phyloP scores from a whole-genome alignment of 2,113 vertebrate genomes.

The Proterorhinus semilunaris region DNA sequence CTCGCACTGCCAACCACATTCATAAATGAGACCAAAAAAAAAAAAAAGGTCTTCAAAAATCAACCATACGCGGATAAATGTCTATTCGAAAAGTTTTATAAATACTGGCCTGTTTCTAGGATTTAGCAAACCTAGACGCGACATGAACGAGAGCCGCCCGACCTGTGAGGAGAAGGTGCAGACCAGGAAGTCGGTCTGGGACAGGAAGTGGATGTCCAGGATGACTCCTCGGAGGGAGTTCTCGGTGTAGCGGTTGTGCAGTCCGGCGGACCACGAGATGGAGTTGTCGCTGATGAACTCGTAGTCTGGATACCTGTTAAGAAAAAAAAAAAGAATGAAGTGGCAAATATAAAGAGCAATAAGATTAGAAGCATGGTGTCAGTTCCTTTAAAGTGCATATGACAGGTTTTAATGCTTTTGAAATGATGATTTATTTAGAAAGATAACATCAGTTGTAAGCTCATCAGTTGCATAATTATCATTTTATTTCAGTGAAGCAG shows the following conservation, averaged over 20 bases:
- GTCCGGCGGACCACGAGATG: slow-evolving; percentile 98
- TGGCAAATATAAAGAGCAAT: background rate
- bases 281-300: slow-evolving; percentile 99
- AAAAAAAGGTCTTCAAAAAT: background rate
- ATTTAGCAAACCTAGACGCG: background rate
- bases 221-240: slow-evolving; percentile 96
- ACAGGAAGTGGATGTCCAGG: slow-evolving; percentile 96
- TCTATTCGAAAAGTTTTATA: no score
- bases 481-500: no score
- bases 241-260: slow-evolving; percentile 97
- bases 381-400: no score
- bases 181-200: slow-evolving; percentile 96
- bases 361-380: background rate
- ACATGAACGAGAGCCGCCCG: slow-evolving; percentile 22
- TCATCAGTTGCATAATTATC: no score
- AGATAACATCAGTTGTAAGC: no score
- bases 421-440: no score
- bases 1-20: no score
- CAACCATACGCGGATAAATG: background rate
- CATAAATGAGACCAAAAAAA: no score
- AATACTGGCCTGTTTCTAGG: no score
- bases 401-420: no score
- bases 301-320: slow-evolving; percentile 88
- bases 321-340: background rate
- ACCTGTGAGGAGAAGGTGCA: slow-evolving; percentile 99